Conservation (phyloP, 2,113 vertebrate genomes). For the Athene noctua region DNA sequence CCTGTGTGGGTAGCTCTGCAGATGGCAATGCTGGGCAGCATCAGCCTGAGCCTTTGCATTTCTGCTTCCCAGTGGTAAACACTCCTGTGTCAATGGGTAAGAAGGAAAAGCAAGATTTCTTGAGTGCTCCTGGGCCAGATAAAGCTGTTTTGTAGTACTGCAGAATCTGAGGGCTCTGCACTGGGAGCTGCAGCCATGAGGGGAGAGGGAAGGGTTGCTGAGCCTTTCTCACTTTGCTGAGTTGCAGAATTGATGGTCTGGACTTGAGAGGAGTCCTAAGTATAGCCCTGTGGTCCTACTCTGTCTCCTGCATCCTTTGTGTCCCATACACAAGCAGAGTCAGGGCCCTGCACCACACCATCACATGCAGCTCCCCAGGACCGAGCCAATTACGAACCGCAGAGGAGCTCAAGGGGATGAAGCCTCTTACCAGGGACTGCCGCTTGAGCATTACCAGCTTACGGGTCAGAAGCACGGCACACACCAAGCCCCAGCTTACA, state of each 20-base stretch:
- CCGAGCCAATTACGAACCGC: neutral
- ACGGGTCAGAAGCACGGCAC: neutral
- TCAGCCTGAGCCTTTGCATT: neutral
- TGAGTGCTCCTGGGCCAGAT: neutral
- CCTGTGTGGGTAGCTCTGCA: neutral
- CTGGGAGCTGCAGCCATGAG: neutral
- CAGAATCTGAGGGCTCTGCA: neutral
- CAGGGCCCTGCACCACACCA: rapidly evolving
- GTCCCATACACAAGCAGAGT: neutral
- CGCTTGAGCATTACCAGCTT: neutral
- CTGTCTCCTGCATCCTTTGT: rapidly evolving
- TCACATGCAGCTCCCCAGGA: neutral
- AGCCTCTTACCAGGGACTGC: slow-evolving; percentile 10
- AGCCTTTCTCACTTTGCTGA: neutral
- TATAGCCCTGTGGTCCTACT: neutral
- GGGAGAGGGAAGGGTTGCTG: neutral
- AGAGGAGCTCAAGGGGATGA: neutral
- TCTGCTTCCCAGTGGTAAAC: neutral
- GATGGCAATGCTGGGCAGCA: neutral
- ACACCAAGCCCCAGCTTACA: neutral
- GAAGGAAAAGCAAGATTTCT: neutral
- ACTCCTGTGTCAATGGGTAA: rapidly evolving
- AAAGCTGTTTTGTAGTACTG: neutral
- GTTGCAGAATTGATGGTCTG: neutral
- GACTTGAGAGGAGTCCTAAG: rapidly evolving